Evolutionary conservation across 2,797 vertebrate genomes (phyloP).

Genomic region (Varecia variegata): DNA sequence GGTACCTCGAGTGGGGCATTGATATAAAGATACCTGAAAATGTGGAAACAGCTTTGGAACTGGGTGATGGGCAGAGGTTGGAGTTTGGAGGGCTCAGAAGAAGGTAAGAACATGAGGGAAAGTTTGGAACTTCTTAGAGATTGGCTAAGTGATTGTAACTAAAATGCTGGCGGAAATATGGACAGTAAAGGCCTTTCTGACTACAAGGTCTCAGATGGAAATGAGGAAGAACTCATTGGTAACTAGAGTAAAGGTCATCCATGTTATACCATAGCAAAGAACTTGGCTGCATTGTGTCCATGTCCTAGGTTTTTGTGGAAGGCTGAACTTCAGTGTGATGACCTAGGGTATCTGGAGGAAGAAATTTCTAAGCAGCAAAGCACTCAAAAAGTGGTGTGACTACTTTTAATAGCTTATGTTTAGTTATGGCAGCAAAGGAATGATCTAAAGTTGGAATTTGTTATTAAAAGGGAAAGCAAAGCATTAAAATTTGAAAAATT

Average conservation of each 20-base stretch:
- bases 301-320: not conserved
- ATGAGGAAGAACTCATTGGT: not conserved
- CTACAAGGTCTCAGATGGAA: not conserved
- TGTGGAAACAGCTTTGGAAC: not conserved
- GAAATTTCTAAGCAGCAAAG: not conserved
- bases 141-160: not conserved
- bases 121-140: not conserved
- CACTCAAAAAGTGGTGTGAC: not conserved
- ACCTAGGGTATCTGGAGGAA: not conserved
- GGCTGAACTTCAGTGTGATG: not conserved
- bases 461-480: not conserved
- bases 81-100: not conserved
- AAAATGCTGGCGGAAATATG: not conserved
- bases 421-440: not conserved
- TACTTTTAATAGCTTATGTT: not conserved
- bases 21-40: not conserved
- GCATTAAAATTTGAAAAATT: not conserved
- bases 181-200: not conserved
- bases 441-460: not conserved
- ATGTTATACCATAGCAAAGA: not conserved
- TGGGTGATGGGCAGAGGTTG: not conserved
- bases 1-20: not conserved
- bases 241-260: not conserved
- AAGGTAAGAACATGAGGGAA: not conserved
- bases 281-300: not conserved